Evolutionary conservation across 2,888 invertebrate species (phyloP), one percentile per base, ranked within the genome.

Genomic region (Caradrina kadenii): DNA sequence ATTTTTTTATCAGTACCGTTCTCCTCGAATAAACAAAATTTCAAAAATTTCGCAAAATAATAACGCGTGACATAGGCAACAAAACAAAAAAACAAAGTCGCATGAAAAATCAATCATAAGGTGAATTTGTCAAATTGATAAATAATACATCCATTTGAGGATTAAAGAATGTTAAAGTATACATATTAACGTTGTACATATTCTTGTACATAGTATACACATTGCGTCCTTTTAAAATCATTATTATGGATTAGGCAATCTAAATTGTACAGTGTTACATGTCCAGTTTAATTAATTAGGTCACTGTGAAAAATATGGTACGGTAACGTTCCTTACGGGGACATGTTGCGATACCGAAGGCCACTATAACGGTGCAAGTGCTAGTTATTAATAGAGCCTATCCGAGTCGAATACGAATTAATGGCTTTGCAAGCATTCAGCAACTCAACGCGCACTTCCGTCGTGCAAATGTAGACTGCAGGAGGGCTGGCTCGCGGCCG

Each of bases 341-440:
- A 75, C 73, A 77, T 76, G 83, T 89, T 89, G 88, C 88, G 85
- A 86, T 89, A 87, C 85, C 80, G 88, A 88, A 88, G 89, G 86
- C 86, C 84, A 74, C 79, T 74, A 74, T 90, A 91, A 92, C 90
- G 89, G 90, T 88, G 80, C 84, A 84, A 80, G 80, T 84, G 86
- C 84, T 87, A 82, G 83, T 84, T 88, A 86, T 86, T 87, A 83
- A 83, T 84, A 84, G 84, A 83, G 73, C 69, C 72, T 74, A 79
- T 79, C 81, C 81, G 89, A 73, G 64, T 81, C 60, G 93, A 91
- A 93, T 94, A 93, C 86, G 87, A 92, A 94, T 91, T 86, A 89
- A 88, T 75, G 77, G 80, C 74, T 87, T 86, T 83, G 84, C 84
- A 71, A 80, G 80, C 78, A 81, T 86, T 88, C 83, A 83, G 87